Base-by-base conservation (phyloP, 2,797 vertebrate species). In the Myotis findleyi region DNA sequence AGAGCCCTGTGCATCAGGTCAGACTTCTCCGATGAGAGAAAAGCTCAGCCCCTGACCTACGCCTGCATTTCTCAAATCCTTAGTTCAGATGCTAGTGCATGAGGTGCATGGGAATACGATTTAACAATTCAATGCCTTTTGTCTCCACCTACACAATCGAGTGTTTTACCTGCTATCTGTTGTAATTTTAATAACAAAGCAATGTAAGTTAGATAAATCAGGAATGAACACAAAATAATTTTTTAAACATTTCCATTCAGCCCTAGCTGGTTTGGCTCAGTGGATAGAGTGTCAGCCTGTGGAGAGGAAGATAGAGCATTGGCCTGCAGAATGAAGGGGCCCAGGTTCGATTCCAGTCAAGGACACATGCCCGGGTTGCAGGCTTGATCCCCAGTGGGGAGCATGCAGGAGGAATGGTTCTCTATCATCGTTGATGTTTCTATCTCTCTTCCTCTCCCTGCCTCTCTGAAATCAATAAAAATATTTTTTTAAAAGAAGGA, bases 1-100 rank as follows among this genome's bases (percentile, higher is more conserved):
- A 47, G 17, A 55, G 3, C 33, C 0, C 0, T 11, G 5, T n/a
- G 18, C 5, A 51, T 25, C 7, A 33, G 7, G 21, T 51, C 23
- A 73, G 13, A n/a, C n/a, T 73, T 73, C 41, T 55, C 10, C 33
- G 33, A 4, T 75, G 17, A 73, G 51, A 41, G 5, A 44, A 9
- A 55, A 4, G 0, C 5, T 55, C 30, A 4, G 3, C 8, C 66
- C 57, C 41, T 20, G 0, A 20, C 82, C 4, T 55, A 25, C 27
- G 3, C 14, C 20, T 36, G 23, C 8, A 20, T 55, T 62, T 73
- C 79, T 85, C 44, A 47, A 85, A 86, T 21, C 21, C 23, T 33
- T 62, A n/a, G 7, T 68, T 80, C 36, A 71, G 84, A 76, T 16
- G 5, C 4, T 47, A 21, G 7, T 6, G 1, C 36, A 14, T 64